These are phyloP conservation scores for Adelosebastes latens DNA, from an alignment of 2,797 vertebrate genomes.

Conservation along the genomic window DNA sequence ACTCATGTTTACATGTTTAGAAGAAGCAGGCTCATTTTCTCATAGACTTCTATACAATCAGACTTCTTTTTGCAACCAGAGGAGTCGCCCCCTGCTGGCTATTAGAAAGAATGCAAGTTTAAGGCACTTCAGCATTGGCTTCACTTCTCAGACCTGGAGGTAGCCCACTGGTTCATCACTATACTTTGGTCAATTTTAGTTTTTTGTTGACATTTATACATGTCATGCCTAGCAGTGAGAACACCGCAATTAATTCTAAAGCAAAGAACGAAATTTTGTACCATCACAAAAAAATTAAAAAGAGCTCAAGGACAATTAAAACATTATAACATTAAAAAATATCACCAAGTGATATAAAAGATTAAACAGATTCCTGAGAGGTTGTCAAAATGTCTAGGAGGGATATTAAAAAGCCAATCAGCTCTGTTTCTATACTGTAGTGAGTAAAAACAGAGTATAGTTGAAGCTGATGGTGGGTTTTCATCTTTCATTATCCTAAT, in stretches of 20 bases:
- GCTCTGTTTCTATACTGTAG: neutral
- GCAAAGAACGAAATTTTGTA: neutral
- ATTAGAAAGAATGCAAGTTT: no score
- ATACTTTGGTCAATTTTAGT: neutral
- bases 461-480: neutral
- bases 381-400: neutral
- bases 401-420: neutral
- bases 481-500: conserved; percentile 2
- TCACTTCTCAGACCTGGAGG: no score
- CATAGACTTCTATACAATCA: no score
- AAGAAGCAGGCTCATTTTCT: no score
- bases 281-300: neutral
- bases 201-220: neutral
- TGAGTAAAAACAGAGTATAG: neutral
- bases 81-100: no score
- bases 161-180: no score
- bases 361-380: neutral
- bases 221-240: neutral
- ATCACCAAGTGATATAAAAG: neutral
- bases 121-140: no score
- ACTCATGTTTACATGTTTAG: no score
- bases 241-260: neutral
- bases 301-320: neutral
- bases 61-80: no score
- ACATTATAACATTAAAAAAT: no score